Base-by-base conservation (phyloP, 2,113 vertebrate genomes). In the Pygoscelis adeliae region DNA sequence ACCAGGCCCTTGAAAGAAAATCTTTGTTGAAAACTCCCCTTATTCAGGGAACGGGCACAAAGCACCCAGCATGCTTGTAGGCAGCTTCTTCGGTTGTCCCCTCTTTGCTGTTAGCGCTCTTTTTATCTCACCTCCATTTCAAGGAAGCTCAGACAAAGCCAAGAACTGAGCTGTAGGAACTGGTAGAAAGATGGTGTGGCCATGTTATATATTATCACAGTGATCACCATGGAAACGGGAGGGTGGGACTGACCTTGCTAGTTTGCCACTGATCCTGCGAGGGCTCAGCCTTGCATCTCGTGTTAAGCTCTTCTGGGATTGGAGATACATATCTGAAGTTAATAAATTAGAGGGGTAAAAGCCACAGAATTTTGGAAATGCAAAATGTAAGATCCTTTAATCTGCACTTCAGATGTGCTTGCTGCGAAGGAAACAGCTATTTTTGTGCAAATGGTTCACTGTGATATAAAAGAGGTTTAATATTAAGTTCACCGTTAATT, bases 211-310 rank as follows among this genome's bases (percentile, higher is more conserved):
- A 79, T 87, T 79, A 78, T 7, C 93, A 32, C 52, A 89, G 86
- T 1, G 1, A 89, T 97, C 34, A 32, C 97, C 97, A 97, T 97
- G 95, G 97, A 90, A 97, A 97, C 95, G 6, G 83, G 73, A 91
- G 74, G 95, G 91, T 84, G 95, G 89, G 77, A 3, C 87, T 95
- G 95, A 95, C 96, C 96, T 96, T 91, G 95, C 72, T 89, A 32
- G 56, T 87, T 82, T 96, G 96, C 86, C 90, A 76, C 89, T 69
- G 96, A 89, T 94, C 94, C 91, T 89, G 95, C 16, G 1, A 52
- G 90, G 92, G 95, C 94, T 97, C 95, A 95, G 89, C 93, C 92
- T 62, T 23, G 74, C 89, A 27, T 83, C 90, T 83, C 15, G 1
- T 2, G 1, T 16, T 76, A 19, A 82, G 86, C 80, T 91, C 94